A percentile compares a stretch with the other conserved stretches of the same genome.
phyloP scores from a whole-genome alignment of 2,113 vertebrate species.

The Phoenicopterus ruber region DNA sequence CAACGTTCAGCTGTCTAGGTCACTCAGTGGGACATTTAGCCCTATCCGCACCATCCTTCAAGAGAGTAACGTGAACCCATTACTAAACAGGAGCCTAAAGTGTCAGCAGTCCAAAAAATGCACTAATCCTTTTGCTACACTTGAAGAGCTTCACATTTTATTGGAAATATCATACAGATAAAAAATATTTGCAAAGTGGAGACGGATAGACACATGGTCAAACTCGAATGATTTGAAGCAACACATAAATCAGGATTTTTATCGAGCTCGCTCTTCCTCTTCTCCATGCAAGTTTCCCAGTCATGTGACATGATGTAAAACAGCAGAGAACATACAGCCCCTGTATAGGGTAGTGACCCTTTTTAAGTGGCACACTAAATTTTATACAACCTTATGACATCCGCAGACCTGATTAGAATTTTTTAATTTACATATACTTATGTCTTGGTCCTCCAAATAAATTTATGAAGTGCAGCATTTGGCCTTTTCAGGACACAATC shows the following conservation, averaged over 20 bases:
- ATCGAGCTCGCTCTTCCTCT: neutral
- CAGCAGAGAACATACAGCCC: neutral
- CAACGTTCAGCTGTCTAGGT: slow-evolving; percentile 33
- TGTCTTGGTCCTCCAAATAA: neutral
- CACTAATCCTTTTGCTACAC: neutral
- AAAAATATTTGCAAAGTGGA: neutral
- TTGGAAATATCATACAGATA: neutral
- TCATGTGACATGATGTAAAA: neutral
- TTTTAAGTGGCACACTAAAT: neutral
- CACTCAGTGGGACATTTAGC: neutral
- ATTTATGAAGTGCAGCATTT: neutral
- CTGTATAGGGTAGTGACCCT: neutral
- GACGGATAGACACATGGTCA: neutral
- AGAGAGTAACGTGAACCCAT: neutral
- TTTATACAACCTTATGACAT: neutral
- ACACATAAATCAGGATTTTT: neutral
- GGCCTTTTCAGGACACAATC: neutral
- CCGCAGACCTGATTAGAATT: neutral
- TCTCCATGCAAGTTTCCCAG: neutral
- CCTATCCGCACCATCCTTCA: neutral
- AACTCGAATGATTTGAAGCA: neutral
- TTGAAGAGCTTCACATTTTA: neutral
- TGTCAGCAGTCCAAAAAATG: neutral
- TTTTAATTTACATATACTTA: neutral
- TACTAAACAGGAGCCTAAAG: neutral